Percentiles rank a stretch among this genome's conserved stretches.
Conservation (phyloP, 2,888 invertebrate genomes). For the Tridacna crocea region DNA sequence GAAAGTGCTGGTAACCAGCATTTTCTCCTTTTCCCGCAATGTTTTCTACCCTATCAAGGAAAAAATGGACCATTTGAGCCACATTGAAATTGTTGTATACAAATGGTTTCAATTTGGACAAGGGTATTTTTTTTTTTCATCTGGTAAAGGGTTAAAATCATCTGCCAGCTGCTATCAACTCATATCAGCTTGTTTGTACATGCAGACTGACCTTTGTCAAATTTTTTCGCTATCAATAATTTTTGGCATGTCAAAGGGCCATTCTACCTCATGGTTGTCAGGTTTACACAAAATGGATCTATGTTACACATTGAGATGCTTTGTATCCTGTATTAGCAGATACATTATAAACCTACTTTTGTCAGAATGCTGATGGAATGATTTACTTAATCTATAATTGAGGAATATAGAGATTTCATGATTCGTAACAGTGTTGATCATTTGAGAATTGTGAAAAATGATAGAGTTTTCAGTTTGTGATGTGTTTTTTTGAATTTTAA, state of each 20-base stretch:
- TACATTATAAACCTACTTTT: background rate
- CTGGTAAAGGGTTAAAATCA: background rate
- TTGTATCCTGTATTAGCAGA: background rate
- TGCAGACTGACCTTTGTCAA: background rate
- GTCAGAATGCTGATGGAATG: background rate
- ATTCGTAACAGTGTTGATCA: background rate
- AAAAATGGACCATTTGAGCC: background rate
- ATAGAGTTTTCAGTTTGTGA: background rate
- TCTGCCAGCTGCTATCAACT: background rate
- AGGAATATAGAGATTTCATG: background rate
- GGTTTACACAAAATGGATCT: background rate
- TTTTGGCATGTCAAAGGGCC: background rate
- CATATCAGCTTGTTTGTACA: background rate
- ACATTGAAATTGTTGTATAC: background rate
- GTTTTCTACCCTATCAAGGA: background rate
- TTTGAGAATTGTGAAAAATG: background rate
- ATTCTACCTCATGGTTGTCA: background rate
- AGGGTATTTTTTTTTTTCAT: background rate
- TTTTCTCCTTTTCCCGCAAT: background rate
- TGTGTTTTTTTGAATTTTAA: constrained; percentile 25
- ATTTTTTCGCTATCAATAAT: background rate
- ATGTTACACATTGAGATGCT: background rate
- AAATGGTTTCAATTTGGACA: background rate
- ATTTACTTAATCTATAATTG: background rate
- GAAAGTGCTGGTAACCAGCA: background rate